Conservation (phyloP, 1,140 invertebrate species). For the Drosophila subpulchrella region DNA sequence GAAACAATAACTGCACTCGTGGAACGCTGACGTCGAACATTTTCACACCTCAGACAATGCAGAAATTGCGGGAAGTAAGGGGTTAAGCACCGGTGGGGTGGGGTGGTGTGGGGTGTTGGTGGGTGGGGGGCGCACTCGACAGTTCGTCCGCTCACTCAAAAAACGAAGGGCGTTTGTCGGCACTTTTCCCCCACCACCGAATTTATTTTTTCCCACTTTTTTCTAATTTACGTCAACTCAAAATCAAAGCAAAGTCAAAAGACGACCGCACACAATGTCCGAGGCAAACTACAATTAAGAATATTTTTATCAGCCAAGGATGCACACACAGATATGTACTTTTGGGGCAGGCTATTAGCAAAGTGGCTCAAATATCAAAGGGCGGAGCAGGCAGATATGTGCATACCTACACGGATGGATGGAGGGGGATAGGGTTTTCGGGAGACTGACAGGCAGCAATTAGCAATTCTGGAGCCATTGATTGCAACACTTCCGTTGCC, state of each 20-base stretch:
- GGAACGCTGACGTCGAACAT: constrained; percentile 50
- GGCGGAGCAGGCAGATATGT: constrained; percentile 15
- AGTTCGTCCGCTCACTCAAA: constrained; percentile 25
- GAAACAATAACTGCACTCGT: constrained; percentile 73
- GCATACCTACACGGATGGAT: constrained; percentile 3
- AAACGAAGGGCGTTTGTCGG: constrained; percentile 24
- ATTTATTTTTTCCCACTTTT: constrained; percentile 9
- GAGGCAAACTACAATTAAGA: constrained; percentile 66
- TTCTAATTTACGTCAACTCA: constrained; percentile 73
- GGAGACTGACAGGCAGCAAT: constrained; percentile 56
- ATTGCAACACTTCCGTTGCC: constrained; percentile 10
- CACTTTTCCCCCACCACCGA: constrained; percentile 2
- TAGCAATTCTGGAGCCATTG: constrained; percentile 45
- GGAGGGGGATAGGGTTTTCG: constrained; percentile 4
- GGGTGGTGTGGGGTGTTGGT: not conserved
- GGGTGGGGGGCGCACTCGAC: constrained; percentile 2
- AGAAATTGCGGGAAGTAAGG: constrained; percentile 8
- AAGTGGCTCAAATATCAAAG: constrained; percentile 80
- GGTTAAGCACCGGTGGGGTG: constrained; percentile 30
- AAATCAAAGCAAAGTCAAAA: constrained; percentile 80
- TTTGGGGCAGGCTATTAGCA: constrained; percentile 64
- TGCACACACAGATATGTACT: not conserved
- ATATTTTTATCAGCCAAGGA: constrained; percentile 68
- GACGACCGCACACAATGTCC: constrained; percentile 71
- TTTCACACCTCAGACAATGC: constrained; percentile 79